Conservation (phyloP, 2,113 vertebrate genomes). For the Toxotes jaculatrix region DNA sequence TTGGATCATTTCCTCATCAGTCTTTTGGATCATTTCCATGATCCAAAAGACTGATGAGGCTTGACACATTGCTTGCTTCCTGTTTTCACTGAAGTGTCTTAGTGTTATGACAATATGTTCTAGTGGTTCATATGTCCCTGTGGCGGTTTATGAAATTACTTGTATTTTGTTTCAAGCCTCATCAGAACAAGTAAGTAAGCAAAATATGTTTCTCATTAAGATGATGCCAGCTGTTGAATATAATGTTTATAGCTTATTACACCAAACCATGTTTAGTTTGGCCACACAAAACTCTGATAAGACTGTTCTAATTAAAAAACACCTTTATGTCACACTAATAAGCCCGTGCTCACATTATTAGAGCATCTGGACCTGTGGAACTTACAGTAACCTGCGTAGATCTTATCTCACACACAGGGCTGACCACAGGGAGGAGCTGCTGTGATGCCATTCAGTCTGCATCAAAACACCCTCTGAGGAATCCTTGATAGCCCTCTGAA, state of each 20-base stretch:
- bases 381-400: neutral
- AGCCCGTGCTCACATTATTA: neutral
- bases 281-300: neutral
- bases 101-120: neutral
- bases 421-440: constrained; percentile 84
- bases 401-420: constrained; percentile 74
- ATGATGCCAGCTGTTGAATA: constrained; percentile 4
- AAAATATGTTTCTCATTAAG: constrained; percentile 16
- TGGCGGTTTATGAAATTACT: neutral
- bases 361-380: neutral
- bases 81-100: neutral
- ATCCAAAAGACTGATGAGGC: neutral
- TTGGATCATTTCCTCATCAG: too few relatives aligned
- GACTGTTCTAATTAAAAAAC: constrained; percentile 15
- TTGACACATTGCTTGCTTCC: neutral
- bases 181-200: neutral
- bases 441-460: constrained; percentile 69
- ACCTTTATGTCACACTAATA: constrained; percentile 1
- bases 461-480: constrained; percentile 49
- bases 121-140: neutral
- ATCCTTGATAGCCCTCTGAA: constrained; percentile 62
- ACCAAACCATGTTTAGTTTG: neutral
- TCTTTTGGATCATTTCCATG: too few relatives aligned
- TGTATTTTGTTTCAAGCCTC: constrained; percentile 30
- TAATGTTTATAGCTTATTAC: neutral